Conservation (phyloP, 2,113 vertebrate genomes). For the Erinaceus europaeus region DNA sequence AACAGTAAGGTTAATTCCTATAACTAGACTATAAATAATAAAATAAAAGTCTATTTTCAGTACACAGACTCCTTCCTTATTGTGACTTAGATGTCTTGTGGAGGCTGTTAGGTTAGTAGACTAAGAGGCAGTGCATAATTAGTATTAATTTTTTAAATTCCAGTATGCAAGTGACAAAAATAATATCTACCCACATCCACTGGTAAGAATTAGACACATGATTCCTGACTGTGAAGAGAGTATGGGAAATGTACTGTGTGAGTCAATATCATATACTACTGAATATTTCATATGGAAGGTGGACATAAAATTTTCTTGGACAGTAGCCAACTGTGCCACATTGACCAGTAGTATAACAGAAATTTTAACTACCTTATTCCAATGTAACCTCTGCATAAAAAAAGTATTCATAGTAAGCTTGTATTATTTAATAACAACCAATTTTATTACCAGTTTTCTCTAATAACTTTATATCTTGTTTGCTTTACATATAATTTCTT, state of each 20-base stretch:
- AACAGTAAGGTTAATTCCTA: too few species aligned
- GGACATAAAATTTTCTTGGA: not conserved
- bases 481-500: slow-evolving; percentile 1
- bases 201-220: not conserved
- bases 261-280: not conserved
- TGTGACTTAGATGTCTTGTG: not conserved
- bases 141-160: not conserved
- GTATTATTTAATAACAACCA: not conserved
- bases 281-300: not conserved
- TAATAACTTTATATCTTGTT: not conserved
- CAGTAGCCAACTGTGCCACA: not conserved
- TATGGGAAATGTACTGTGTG: not conserved
- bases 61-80: not conserved
- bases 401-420: not conserved
- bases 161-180: not conserved
- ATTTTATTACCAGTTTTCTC: not conserved
- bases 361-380: not conserved
- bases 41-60: too few species aligned
- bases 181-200: not conserved
- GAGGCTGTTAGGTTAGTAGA: not conserved
- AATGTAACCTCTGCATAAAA: not conserved
- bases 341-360: not conserved
- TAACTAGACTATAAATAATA: too few species aligned
- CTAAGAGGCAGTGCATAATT: not conserved
- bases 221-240: not conserved